Conservation (phyloP, 2,888 invertebrate species). For the Labia minor region DNA sequence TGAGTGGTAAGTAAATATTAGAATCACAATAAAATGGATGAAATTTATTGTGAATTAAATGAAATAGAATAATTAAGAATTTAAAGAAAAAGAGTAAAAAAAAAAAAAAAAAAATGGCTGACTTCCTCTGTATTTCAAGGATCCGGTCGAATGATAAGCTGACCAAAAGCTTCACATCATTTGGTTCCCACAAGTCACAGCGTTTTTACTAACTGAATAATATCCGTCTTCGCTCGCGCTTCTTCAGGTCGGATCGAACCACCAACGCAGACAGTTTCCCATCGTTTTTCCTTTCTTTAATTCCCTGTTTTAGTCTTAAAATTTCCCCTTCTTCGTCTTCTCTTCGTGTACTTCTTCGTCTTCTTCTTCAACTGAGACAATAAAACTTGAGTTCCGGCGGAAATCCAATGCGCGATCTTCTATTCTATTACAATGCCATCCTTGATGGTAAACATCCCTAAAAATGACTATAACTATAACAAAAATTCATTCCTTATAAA, state of each 20-base stretch:
- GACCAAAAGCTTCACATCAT: conserved; percentile 13
- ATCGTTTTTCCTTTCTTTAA: neutral
- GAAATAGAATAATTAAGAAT: neutral
- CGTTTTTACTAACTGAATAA: neutral
- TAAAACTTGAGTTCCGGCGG: neutral
- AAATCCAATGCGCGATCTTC: neutral
- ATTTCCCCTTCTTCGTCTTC: neutral
- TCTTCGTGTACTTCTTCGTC: neutral
- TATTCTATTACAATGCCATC: too few relatives aligned
- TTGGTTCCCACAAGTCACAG: conserved; percentile 9
- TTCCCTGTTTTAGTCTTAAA: neutral
- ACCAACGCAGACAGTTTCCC: neutral
- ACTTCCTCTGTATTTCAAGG: neutral
- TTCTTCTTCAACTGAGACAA: too few relatives aligned
- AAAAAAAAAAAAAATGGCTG: neutral
- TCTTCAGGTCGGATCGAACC: neutral
- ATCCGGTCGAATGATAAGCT: conserved; percentile 8
- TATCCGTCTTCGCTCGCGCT: neutral
- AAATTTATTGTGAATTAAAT: too few relatives aligned
- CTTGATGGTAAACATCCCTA: too few relatives aligned
- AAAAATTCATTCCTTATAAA: too few relatives aligned
- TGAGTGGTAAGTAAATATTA: too few relatives aligned
- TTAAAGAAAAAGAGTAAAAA: too few relatives aligned
- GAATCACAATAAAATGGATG: too few relatives aligned
- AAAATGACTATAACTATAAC: too few relatives aligned